Evolutionary conservation across 2,888 invertebrate species (phyloP).

Genomic region (Oligia strigilis): DNA sequence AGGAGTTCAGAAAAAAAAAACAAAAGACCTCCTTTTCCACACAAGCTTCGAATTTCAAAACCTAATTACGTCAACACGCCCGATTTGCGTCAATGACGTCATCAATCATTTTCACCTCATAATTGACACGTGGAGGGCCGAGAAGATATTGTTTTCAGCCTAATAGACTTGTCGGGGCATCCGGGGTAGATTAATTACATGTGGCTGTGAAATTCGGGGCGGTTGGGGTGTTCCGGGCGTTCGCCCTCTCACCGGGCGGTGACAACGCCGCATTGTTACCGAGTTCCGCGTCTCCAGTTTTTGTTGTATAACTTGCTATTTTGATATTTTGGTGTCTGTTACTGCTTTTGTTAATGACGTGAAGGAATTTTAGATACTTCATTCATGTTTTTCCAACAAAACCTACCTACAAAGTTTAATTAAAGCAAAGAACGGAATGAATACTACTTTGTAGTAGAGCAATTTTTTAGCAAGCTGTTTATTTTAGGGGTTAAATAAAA

Average conservation of each 20-base stretch:
- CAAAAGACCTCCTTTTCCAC: slow-evolving; percentile 23
- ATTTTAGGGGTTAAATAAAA: background rate
- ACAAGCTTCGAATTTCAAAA: slow-evolving; percentile 61
- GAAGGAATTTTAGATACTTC: background rate
- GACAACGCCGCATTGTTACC: slow-evolving; percentile 82
- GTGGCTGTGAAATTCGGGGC: slow-evolving; percentile 68
- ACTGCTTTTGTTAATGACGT: background rate
- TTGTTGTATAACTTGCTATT: slow-evolving; percentile 62
- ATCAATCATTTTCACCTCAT: slow-evolving; percentile 80
- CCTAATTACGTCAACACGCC: slow-evolving; percentile 63
- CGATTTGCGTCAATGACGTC: slow-evolving; percentile 69
- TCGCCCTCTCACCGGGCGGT: slow-evolving; percentile 60
- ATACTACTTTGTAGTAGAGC: background rate
- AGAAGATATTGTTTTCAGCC: slow-evolving; percentile 80
- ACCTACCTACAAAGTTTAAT: background rate
- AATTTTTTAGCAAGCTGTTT: background rate
- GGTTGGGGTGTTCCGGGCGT: slow-evolving; percentile 52
- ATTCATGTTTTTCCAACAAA: background rate
- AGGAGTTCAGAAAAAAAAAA: background rate
- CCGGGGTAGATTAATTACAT: slow-evolving; percentile 81
- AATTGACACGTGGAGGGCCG: slow-evolving; percentile 78
- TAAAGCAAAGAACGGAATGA: background rate
- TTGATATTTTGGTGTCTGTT: slow-evolving; percentile 35
- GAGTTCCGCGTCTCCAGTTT: slow-evolving; percentile 74
- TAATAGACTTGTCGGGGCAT: slow-evolving; percentile 82